Base-by-base conservation (phyloP, 2,888 invertebrate species). In the Zhuqinia jingwanae region DNA sequence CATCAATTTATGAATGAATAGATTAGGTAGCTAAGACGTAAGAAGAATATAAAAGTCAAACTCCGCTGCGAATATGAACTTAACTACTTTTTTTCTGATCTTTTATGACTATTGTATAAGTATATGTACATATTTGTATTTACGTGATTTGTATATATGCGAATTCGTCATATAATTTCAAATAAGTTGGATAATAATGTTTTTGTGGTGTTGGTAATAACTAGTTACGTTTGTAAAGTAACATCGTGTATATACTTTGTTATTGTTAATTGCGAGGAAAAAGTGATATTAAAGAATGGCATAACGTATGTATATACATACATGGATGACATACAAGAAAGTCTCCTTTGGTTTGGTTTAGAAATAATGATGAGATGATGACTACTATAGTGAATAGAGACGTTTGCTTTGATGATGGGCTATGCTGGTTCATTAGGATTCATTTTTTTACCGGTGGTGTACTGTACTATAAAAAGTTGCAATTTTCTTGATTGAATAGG, bases 1-100 rank as follows among this genome's bases (percentile, higher is more conserved):
- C 76, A 77, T 77, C 56, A 56, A 77, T 58, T 22, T 77, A 77
- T 77, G 76, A 77, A 77, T 77, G 76, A 77, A 77, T 53, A 25
- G 20, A 56, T 36, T 77, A 77, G 76, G 76, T 58, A 77, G 15
- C 30, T 53, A 53, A 53, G 25, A 6, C 36, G 36, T 8, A 36
- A 30, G n/a, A 15, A 36, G n/a, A n/a, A n/a, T n/a, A n/a, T n/a
- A n/a, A 36, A 36, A 8, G 8, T 36, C 36, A 36, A 36, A 36
- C 36, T 36, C 36, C 20, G 22, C 25, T 58, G n/a, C n/a, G n/a
- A 5, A 22, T 2, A 2, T 13, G 5, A 58, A 58, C 22, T 22
- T 58, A 22, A 22, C 58, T 22, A 22, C 22, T 25, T 22, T 6
- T 58, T 20, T 58, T 22, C 20, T 53, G 53, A 8, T 53, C 53